Evolutionary conservation across 2,888 invertebrate species (phyloP), one percentile per base, ranked within the genome.

Genomic region (Calameuta filiformis): DNA sequence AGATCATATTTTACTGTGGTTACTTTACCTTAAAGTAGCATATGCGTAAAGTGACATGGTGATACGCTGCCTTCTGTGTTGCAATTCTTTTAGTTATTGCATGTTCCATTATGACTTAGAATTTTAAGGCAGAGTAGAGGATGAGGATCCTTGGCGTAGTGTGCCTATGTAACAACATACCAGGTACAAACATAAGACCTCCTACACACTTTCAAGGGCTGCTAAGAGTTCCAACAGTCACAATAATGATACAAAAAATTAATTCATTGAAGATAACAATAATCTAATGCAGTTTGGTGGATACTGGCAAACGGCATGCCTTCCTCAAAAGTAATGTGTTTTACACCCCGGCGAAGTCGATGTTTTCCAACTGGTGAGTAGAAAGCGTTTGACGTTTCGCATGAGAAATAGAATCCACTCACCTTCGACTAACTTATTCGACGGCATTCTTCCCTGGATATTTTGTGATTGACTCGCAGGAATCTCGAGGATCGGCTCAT

Each of bases 21-120:
- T 35, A 73, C 75, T 83, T 86, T 82, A 88, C 88, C 87, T 87
- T 84, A 81, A 85, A 86, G 82, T 85, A 85, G 79, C 84, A 84
- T 87, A 83, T 85, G 81, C 79, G 82, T 81, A 83, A 78, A 81
- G 85, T 79, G 80, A 80, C 80, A 76, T 79, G 82, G 79, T 82
- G 84, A 79, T 79, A 80, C 75, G 75, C 78, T 75, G 78, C 79
- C 82, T 82, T 82, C 80, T 83, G 81, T 81, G 83, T 84, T 81
- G 81, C 84, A 82, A 83, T 79, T 79, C 81, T 81, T 85, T 79
- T 82, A 81, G 85, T 84, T 79, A 82, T 84, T 73, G 78, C 75
- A 83, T 85, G 85, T 83, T 87, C 87, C 89, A 90, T 90, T 84
- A 82, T 82, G 83, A 83, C 80, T 76, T 79, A 76, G 56, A 56